Base-by-base conservation (phyloP, 2,797 vertebrate species). In the Epinephelus coioides region DNA sequence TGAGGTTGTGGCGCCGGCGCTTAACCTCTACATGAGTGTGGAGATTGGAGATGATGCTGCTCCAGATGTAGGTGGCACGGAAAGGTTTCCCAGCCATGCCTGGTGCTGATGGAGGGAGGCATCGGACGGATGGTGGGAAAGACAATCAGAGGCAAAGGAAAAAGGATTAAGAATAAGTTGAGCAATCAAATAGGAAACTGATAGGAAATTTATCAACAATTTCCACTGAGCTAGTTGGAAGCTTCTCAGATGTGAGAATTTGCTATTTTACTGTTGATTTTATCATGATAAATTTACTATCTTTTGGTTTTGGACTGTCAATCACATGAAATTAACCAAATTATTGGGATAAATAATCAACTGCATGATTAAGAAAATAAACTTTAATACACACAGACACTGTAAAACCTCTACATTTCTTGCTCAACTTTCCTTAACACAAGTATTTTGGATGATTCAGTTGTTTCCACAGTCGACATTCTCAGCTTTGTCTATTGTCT, bases 31-130 rank as follows among this genome's bases (percentile, higher is more conserved):
- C 98, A 8, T 95, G 94, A 13, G 94, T 92, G 15, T 97, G 97
- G 38, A 99, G 97, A 11, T 97, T 94, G 23, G 91, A 94, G 93
- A 99, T 98, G 78, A 99, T 99, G 94, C 97, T 99, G 85, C 97
- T 96, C 98, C 98, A 99, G 72, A 99, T 97, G 2, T 95, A 97
- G 0, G 98, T 99, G 73, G 98, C 98, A 73, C 98, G 96, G 87
- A 99, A 99, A 0, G 98, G 97, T 90, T 96, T 97, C 86, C 97
- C 97, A 4, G 96, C 97, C 96, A 98, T 96, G 84, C 94, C 95
- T 86, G 91, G 95, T 76, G 95, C 96, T 97, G 86, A 78, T 15
- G 69, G 54, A 21, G 46, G 30, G 12, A 60, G 60, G 81, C 12
- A 72, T 27, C 27, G 23, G 10, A 55, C 12, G 23, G 27, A 38